phyloP scores from a whole-genome alignment of 2,113 vertebrate genomes.

The Caretta caretta region DNA sequence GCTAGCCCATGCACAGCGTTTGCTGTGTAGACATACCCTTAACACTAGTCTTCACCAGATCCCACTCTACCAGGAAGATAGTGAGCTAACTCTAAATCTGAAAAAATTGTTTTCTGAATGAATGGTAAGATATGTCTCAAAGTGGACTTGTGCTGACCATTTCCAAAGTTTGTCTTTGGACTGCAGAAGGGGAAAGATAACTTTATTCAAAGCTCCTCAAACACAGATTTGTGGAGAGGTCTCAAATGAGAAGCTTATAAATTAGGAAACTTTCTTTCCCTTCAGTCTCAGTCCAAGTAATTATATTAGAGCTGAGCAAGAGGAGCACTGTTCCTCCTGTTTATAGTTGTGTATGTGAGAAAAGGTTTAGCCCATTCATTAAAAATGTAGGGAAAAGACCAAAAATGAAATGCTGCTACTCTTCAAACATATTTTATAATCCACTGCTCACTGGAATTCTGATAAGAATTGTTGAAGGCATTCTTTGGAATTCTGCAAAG shows the following conservation, averaged over 20 bases:
- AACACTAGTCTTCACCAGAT: neutral
- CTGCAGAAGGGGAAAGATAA: neutral
- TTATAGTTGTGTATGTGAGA: neutral
- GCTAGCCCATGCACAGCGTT: neutral
- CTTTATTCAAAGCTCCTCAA: neutral
- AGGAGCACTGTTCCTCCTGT: neutral
- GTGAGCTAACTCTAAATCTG: neutral
- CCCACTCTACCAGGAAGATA: neutral
- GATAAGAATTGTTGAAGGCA: neutral
- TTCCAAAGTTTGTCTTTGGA: neutral
- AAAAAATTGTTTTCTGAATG: neutral
- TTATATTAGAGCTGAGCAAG: neutral
- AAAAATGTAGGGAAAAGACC: neutral
- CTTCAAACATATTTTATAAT: neutral
- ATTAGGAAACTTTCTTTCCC: neutral
- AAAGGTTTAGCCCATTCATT: neutral
- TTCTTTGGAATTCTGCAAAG: neutral
- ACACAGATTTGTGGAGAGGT: neutral
- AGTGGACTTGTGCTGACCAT: neutral
- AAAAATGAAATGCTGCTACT: neutral
- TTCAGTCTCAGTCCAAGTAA: neutral
- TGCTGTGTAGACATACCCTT: neutral
- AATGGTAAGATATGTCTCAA: neutral
- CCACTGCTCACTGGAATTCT: neutral
- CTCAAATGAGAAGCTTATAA: neutral